Percentiles rank a stretch among this genome's conserved stretches.
Evolutionary conservation across 2,797 vertebrate genomes (phyloP).

Genomic region (Huso huso): DNA sequence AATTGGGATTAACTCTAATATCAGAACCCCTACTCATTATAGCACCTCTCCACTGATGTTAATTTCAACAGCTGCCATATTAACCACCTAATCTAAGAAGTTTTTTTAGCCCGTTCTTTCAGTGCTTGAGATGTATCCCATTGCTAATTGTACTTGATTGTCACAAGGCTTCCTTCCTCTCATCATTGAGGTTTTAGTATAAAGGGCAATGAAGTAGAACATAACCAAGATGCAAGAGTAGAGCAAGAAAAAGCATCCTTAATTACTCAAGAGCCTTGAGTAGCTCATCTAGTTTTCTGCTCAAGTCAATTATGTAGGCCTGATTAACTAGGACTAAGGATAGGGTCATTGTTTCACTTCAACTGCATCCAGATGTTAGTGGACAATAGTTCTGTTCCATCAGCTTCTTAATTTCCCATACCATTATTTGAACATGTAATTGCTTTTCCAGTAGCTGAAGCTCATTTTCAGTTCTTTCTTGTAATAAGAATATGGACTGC

Average conservation of each 20-base stretch:
- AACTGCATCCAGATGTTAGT: constrained; percentile 33
- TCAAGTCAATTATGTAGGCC: constrained; percentile 67
- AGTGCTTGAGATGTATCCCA: constrained; percentile 51
- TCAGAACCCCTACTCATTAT: too few relatives aligned
- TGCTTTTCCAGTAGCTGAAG: constrained; percentile 20
- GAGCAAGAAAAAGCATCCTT: constrained; percentile 62
- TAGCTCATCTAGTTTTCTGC: constrained; percentile 47
- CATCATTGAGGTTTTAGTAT: constrained; percentile 63
- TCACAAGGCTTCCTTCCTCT: constrained; percentile 60
- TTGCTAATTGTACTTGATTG: constrained; percentile 70
- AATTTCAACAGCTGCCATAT: too few relatives aligned
- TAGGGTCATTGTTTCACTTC: constrained; percentile 45
- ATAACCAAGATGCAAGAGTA: constrained; percentile 58
- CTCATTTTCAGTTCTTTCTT: background rate
- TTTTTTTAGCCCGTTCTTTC: constrained; percentile 29
- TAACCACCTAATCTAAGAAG: too few relatives aligned
- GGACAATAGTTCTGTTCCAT: constrained; percentile 32
- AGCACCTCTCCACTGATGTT: too few relatives aligned
- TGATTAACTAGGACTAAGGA: constrained; percentile 57
- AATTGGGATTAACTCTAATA: too few relatives aligned
- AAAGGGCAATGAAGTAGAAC: constrained; percentile 71
- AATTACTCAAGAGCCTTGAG: constrained; percentile 71
- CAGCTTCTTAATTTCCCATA: constrained; percentile 21
- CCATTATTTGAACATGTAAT: constrained; percentile 29
- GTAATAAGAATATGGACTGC: too few relatives aligned